Percentiles rank a stretch among this genome's conserved stretches.
These are phyloP conservation scores for Balanococcus diminutus DNA, from an alignment of 2,888 invertebrate species.

Conservation along the genomic window DNA sequence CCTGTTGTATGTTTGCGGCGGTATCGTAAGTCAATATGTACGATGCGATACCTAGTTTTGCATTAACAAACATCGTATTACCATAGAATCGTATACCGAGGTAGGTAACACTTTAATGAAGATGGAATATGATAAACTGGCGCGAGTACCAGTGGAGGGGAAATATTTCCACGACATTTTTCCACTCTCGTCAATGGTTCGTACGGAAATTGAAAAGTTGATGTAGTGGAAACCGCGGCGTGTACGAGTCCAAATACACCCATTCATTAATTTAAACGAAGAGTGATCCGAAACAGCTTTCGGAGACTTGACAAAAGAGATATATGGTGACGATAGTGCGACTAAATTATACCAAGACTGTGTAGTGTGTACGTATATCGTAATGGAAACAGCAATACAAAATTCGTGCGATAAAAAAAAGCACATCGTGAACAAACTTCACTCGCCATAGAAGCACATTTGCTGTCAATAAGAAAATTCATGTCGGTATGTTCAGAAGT, in stretches of 20 bases:
- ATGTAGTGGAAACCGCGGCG: conserved; percentile 31
- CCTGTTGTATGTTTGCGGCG: neutral
- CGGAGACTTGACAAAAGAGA: conserved; percentile 18
- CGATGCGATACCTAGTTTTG: neutral
- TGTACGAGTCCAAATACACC: neutral
- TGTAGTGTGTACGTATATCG: too few relatives aligned
- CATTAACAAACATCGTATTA: neutral
- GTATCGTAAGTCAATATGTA: neutral
- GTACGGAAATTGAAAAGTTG: conserved; percentile 27
- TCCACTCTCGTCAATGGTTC: conserved; percentile 27
- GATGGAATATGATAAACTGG: conserved; percentile 27
- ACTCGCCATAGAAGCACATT: neutral
- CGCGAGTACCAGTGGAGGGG: neutral
- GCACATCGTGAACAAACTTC: neutral
- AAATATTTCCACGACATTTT: neutral
- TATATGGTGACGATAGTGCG: conserved; percentile 12
- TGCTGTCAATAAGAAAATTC: neutral
- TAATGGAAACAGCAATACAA: neutral
- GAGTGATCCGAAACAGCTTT: conserved; percentile 31
- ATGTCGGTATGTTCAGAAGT: neutral
- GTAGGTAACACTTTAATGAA: neutral
- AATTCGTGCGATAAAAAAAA: neutral
- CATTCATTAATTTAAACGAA: conserved; percentile 27
- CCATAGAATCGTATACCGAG: neutral
- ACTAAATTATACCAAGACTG: conserved; percentile 11